These are phyloP conservation scores for Helostoma temminkii DNA, from an alignment of 2,797 vertebrate genomes.

Conservation along the genomic window DNA sequence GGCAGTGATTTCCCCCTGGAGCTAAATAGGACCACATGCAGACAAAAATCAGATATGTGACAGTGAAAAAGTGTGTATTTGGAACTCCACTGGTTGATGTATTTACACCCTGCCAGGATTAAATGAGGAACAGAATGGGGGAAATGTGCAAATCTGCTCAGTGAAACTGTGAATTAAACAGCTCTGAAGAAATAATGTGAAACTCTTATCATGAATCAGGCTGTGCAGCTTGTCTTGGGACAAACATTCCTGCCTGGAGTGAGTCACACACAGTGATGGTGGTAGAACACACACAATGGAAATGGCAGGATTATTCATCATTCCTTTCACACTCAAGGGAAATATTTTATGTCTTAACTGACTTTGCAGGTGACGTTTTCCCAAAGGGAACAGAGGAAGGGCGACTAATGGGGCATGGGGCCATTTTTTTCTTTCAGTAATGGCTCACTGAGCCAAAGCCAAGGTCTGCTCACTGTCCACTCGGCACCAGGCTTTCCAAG, in stretches of 20 bases:
- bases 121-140: conserved; percentile 30
- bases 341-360: conserved; percentile 31
- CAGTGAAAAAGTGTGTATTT: conserved; percentile 16
- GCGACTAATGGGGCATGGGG: not conserved
- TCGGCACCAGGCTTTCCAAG: conserved; percentile 16
- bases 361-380: conserved; percentile 31
- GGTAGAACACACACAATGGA: conserved; percentile 56
- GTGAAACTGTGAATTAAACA: conserved; percentile 44
- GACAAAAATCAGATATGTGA: conserved; percentile 47
- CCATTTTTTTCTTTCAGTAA: conserved; percentile 7
- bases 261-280: conserved; percentile 45
- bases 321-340: conserved; percentile 25
- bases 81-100: conserved; percentile 32
- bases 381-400: conserved; percentile 12
- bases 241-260: conserved; percentile 49
- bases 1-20: conserved; percentile 34
- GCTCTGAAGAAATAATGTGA: conserved; percentile 55
- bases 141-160: conserved; percentile 51
- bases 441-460: conserved; percentile 19
- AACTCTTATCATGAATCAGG: conserved; percentile 54
- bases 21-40: conserved; percentile 59
- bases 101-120: conserved; percentile 55
- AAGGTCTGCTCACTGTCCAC: conserved; percentile 56
- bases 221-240: conserved; percentile 34
- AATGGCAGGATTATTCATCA: conserved; percentile 48